Percentiles rank a stretch among this genome's conserved stretches.
phyloP scores from a whole-genome alignment of 1,140 invertebrate species.

The Camponotus floridanus region DNA sequence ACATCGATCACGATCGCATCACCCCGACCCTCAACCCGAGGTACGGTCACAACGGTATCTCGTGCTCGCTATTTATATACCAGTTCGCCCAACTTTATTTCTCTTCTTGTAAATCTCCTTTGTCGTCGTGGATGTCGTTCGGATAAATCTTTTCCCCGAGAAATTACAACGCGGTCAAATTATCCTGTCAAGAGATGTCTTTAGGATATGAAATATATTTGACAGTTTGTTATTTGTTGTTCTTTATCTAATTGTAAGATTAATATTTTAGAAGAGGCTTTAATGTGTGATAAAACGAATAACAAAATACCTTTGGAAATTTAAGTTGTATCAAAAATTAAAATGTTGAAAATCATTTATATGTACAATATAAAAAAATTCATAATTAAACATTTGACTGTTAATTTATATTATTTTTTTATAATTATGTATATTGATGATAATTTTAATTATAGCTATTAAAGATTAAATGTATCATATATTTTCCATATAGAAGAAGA shows the following conservation, averaged over 20 bases:
- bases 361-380: no score
- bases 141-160: slow-evolving; percentile 15
- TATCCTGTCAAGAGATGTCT: slow-evolving; percentile 10
- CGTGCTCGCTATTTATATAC: slow-evolving; percentile 73
- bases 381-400: no score
- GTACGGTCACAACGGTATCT: slow-evolving; percentile 76
- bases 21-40: slow-evolving; percentile 69
- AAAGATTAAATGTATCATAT: not conserved
- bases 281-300: no score
- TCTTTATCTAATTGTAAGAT: not conserved
- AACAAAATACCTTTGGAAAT: no score
- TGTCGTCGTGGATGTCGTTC: slow-evolving; percentile 52
- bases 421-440: not conserved
- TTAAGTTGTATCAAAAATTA: no score
- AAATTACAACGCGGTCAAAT: not conserved
- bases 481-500: not conserved
- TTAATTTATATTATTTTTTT: not conserved
- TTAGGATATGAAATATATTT: slow-evolving; percentile 6
- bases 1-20: slow-evolving; percentile 84
- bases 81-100: slow-evolving; percentile 67
- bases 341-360: no score
- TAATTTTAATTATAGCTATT: slow-evolving; percentile 10
- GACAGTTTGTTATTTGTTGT: not conserved
- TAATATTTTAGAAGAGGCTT: not conserved
- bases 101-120: slow-evolving; percentile 68